Percentiles rank a stretch among this genome's conserved stretches.
Evolutionary conservation across 2,888 invertebrate species (phyloP).

Genomic region (Ormia ochracea): DNA sequence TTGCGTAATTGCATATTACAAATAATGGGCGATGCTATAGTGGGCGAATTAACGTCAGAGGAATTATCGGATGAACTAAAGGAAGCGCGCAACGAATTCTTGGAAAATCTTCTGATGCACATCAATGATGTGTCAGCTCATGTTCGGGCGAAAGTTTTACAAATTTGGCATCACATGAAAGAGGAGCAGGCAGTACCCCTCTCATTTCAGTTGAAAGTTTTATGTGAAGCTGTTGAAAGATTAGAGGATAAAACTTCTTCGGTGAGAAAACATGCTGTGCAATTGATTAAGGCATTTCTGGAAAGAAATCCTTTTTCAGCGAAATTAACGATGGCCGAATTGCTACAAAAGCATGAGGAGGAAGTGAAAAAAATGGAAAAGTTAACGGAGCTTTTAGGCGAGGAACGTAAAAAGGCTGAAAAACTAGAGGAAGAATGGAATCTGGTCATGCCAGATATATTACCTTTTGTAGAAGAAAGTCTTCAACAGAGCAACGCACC

Average conservation of each 20-base stretch:
- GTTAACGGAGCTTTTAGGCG: slow-evolving; percentile 78
- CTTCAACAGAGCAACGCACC: slow-evolving; percentile 67
- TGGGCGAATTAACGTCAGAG: slow-evolving; percentile 84
- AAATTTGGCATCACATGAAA: slow-evolving; percentile 89
- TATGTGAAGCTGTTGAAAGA: slow-evolving; percentile 83
- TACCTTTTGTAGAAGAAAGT: slow-evolving; percentile 71
- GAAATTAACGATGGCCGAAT: slow-evolving; percentile 79
- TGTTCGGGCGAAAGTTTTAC: slow-evolving; percentile 89
- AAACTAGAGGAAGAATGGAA: slow-evolving; percentile 77
- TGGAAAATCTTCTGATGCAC: slow-evolving; percentile 88
- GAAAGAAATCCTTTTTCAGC: slow-evolving; percentile 92
- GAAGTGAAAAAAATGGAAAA: slow-evolving; percentile 75
- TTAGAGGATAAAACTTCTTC: slow-evolving; percentile 89
- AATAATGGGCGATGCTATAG: slow-evolving; percentile 88
- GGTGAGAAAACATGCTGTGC: slow-evolving; percentile 88
- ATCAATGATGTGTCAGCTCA: slow-evolving; percentile 90
- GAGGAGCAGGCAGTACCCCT: slow-evolving; percentile 88
- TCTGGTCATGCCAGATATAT: slow-evolving; percentile 69
- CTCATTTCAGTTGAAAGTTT: slow-evolving; percentile 81
- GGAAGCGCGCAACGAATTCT: slow-evolving; percentile 85
- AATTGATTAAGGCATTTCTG: slow-evolving; percentile 81
- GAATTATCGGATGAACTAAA: slow-evolving; percentile 83
- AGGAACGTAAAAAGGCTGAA: slow-evolving; percentile 79
- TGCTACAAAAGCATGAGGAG: slow-evolving; percentile 80
- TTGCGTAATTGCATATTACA: slow-evolving; percentile 89